Base-by-base conservation (phyloP, 2,797 vertebrate genomes). In the Pelodytes ibericus region DNA sequence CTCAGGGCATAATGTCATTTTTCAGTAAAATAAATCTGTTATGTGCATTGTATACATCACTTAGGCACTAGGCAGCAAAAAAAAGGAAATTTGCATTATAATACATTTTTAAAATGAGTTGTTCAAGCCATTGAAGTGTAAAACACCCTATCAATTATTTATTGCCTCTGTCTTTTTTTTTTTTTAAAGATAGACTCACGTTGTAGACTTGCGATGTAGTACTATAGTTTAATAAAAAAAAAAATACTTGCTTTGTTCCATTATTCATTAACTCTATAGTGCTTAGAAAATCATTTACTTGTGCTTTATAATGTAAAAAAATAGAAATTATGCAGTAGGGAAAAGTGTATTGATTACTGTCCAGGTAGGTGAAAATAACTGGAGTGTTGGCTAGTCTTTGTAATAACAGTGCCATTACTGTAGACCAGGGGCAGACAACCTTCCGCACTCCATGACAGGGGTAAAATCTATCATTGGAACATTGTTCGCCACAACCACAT, bases 51-150 rank as follows among this genome's bases (percentile, higher is more conserved):
- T 41, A 27, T 26, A 51, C 59, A 62, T 72, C 27, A 53, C 24
- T 53, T 13, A 27, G 47, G 22, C 18, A 8, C 36, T 13, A 27
- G 47, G 22, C 18, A 8, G 30, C 24, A 20, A 29, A 66, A 22
- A 20, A n/a, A 39, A 58, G 58, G n/a, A 63, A 63, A 53, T 72
- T 26, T 26, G 60, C 10, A 30, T 58, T 74, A n/a, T 74, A 74
- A 44, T 56, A 27, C 2, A 13, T 53, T 65, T 66, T 58, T 36
- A 29, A 51, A 66, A 66, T 65, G 62, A 53, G 36, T 22, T 27
- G 16, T 47, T 41, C 13, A 3, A 33, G n/a, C 16, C 29, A 64
- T 13, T 36, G 18, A 8, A 13, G 27, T 53, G 60, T n/a, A 24
- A 57, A 74, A 20, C 30, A 36, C 8, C 22, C 31, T 29, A 27